Percentiles rank a stretch among this genome's conserved stretches.
Evolutionary conservation across 2,888 invertebrate species (phyloP).

Genomic region (Apeira syringaria): DNA sequence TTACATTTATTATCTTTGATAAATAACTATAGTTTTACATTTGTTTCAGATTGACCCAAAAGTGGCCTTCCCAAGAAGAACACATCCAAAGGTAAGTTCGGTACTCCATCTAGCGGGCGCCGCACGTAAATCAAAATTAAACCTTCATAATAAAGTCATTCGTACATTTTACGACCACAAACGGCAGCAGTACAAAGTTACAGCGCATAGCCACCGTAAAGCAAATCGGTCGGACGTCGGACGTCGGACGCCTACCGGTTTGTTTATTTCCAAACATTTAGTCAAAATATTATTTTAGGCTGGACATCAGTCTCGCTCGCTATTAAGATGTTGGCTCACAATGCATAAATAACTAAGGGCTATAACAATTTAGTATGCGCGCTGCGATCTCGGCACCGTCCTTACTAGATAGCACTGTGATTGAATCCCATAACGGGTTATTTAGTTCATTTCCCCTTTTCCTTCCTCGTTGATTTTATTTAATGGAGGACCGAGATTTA

Average conservation of each 20-base stretch:
- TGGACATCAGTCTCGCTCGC: constrained; percentile 74
- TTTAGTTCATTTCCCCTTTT: constrained; percentile 59
- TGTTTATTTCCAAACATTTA: constrained; percentile 81
- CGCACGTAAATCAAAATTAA: constrained; percentile 59
- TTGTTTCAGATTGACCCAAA: constrained; percentile 98
- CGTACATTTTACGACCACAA: constrained; percentile 60
- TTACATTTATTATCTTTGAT: too few relatives aligned
- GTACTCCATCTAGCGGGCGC: constrained; percentile 35
- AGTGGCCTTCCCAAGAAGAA: constrained; percentile 99
- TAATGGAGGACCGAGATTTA: constrained; percentile 28
- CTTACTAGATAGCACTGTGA: constrained; percentile 64
- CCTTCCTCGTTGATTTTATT: constrained; percentile 36
- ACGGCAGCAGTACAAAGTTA: constrained; percentile 54
- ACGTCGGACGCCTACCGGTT: constrained; percentile 44
- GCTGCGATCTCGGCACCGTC: constrained; percentile 62
- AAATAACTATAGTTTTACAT: too few relatives aligned
- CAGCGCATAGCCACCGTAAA: constrained; percentile 63
- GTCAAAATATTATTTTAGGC: constrained; percentile 82
- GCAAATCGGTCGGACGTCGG: constrained; percentile 51
- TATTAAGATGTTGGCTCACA: constrained; percentile 80
- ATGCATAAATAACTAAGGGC: constrained; percentile 80
- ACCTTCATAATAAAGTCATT: constrained; percentile 66
- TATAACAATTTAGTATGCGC: constrained; percentile 79
- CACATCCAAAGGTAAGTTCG: constrained; percentile 97
- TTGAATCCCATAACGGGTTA: constrained; percentile 71